A percentile compares a stretch with the other conserved stretches of the same genome.
Conservation (phyloP, 2,888 invertebrate genomes). For the Dynastes grantii region DNA sequence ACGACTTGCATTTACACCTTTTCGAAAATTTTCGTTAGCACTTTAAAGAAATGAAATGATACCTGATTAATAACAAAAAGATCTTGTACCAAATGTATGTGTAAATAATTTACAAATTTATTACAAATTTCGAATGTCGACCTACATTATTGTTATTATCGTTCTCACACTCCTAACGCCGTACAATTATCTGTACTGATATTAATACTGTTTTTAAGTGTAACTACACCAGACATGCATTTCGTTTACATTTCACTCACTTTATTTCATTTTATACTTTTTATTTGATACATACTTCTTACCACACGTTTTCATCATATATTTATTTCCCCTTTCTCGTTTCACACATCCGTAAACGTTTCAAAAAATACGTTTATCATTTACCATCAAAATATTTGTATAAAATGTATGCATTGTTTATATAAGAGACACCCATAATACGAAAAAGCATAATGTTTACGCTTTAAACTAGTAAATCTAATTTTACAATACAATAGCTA, state of each 20-base stretch:
- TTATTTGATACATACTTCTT: conserved; percentile 44
- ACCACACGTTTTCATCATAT: conserved; percentile 16
- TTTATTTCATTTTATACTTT: conserved; percentile 53
- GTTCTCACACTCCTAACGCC: not conserved
- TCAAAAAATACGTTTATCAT: conserved; percentile 5
- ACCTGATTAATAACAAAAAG: conserved; percentile 60
- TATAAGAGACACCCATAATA: conserved; percentile 35
- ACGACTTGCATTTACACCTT: conserved; percentile 3
- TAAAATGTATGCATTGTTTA: conserved; percentile 36
- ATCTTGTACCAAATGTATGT: conserved; percentile 64
- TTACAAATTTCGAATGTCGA: conserved; percentile 56
- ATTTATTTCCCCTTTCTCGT: conserved; percentile 8
- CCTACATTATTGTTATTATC: conserved; percentile 54
- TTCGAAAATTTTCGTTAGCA: conserved; percentile 31
- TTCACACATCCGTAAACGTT: conserved; percentile 1
- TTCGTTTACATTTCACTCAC: conserved; percentile 52
- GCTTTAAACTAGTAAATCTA: conserved; percentile 26
- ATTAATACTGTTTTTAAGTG: not conserved
- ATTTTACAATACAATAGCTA: conserved; percentile 10
- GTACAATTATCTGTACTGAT: not conserved
- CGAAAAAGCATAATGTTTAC: conserved; percentile 40
- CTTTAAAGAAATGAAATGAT: conserved; percentile 55
- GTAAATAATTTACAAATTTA: conserved; percentile 60
- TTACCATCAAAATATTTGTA: conserved; percentile 40
- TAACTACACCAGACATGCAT: not conserved